Percentiles rank a stretch among this genome's conserved stretches.
Conservation (phyloP, 2,113 vertebrate species). For the Gallinago media region DNA sequence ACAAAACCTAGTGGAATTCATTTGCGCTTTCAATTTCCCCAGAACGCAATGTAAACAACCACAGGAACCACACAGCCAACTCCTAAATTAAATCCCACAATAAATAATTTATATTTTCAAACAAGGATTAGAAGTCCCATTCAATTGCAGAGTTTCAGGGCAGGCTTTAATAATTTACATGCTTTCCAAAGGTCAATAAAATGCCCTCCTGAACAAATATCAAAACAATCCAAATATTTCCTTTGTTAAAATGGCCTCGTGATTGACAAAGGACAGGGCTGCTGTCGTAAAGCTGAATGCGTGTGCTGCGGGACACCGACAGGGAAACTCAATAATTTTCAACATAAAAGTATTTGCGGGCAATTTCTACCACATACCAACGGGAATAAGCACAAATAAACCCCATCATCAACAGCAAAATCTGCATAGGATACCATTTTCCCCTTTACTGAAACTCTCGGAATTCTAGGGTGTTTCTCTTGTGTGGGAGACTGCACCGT, state of each 20-base stretch:
- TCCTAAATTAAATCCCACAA: slow-evolving; percentile 69
- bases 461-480: not conserved
- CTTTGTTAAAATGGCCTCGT: not conserved
- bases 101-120: slow-evolving; percentile 76
- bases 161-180: slow-evolving; percentile 65
- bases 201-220: slow-evolving; percentile 51
- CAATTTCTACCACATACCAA: not conserved
- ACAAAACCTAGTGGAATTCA: slow-evolving; percentile 40
- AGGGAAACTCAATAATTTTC: not conserved
- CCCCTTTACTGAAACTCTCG: not conserved
- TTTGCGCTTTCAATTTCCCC: slow-evolving; percentile 41
- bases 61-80: slow-evolving; percentile 26
- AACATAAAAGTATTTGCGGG: not conserved
- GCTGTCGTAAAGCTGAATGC: not conserved
- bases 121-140: slow-evolving; percentile 59
- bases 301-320: not conserved
- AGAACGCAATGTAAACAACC: slow-evolving; percentile 37
- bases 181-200: slow-evolving; percentile 57
- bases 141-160: slow-evolving; percentile 41
- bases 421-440: not conserved
- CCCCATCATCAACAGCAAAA: not conserved
- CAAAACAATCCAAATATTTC: slow-evolving; percentile 51
- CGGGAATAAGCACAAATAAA: not conserved
- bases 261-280: not conserved
- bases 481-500: rapidly evolving